Conservation (phyloP, 2,888 invertebrate species). For the Patella depressa region DNA sequence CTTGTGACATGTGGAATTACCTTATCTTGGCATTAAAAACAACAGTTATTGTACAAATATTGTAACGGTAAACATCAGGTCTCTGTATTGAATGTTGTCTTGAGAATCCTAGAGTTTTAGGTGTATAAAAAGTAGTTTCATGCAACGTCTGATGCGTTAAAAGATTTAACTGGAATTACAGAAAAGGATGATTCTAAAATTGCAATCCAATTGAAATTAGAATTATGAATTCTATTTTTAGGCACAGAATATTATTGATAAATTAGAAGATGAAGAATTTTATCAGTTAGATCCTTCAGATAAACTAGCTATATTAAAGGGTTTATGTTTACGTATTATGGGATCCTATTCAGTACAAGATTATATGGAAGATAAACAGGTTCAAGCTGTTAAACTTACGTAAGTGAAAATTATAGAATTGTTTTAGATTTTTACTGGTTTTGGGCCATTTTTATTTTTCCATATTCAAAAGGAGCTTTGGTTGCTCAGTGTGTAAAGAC, state of each 20-base stretch:
- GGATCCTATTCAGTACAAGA: conserved; percentile 69
- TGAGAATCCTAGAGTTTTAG: neutral
- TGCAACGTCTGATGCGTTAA: too few relatives aligned
- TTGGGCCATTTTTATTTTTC: too few relatives aligned
- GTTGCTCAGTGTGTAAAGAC: too few relatives aligned
- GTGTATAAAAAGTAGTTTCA: too few relatives aligned
- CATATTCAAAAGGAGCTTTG: too few relatives aligned
- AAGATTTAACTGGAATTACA: neutral
- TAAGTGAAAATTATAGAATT: conserved; percentile 32
- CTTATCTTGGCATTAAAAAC: too few relatives aligned
- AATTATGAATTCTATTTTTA: conserved; percentile 36
- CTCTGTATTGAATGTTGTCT: neutral
- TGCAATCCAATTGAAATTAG: neutral
- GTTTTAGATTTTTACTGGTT: too few relatives aligned
- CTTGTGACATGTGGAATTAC: too few relatives aligned
- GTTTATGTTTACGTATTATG: conserved; percentile 67
- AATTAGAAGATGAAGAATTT: conserved; percentile 64
- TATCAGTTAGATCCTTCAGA: conserved; percentile 59
- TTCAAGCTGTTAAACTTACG: conserved; percentile 61
- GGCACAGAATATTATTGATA: conserved; percentile 63
- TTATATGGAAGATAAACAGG: conserved; percentile 68
- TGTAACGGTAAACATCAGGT: neutral
- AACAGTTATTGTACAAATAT: too few relatives aligned
- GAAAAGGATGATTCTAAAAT: neutral
- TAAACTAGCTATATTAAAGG: conserved; percentile 64